Base-by-base conservation (phyloP, 2,113 vertebrate genomes). In the Sialia sialis region DNA sequence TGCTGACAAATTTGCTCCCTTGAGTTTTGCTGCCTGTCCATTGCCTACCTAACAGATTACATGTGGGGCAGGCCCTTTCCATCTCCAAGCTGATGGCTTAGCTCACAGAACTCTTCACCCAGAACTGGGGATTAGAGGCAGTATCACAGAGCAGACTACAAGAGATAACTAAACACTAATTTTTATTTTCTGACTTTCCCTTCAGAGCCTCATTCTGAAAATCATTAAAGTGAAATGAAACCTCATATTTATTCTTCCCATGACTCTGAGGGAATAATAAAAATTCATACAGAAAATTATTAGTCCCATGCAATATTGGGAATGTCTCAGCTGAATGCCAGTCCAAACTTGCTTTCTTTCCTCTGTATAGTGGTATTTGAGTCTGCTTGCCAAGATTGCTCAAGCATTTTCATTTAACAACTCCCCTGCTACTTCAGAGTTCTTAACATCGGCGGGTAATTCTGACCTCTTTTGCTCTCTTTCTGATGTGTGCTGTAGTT, bases 221-320 rank as follows among this genome's bases (percentile, higher is more conserved):
- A 88, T 59, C 68, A 56, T 83, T 94, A 63, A 83, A 70, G 26
- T 77, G 59, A 92, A 95, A 90, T 75, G 79, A 77, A 95, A 92
- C 27, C 30, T 89, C 29, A 6, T 76, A 77, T 84, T 96, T 95
- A 89, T 81, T 92, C 64, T 90, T 89, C 49, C 36, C 26, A 5
- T 83, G 63, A 62, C 60, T 90, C 51, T 4, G 60, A 80, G 66
- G 48, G 58, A 96, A 92, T 86, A 93, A 84, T 93, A 89, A 96
- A 78, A 88, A 79, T 46, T 78, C 59, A 67, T 55, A 77, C 23
- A 55, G 43, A 78, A 84, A 94, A 84, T 87, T 70, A 86, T 84
- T 87, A 59, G 52, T 81, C 48, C n/a, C 17, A 18, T 77, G 81
- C 56, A 78, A 48, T 90, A 74, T 41, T 78, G 56, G n/a, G 36